phyloP scores from a whole-genome alignment of 2,888 invertebrate genomes.

The Camptogramma bilineatum region DNA sequence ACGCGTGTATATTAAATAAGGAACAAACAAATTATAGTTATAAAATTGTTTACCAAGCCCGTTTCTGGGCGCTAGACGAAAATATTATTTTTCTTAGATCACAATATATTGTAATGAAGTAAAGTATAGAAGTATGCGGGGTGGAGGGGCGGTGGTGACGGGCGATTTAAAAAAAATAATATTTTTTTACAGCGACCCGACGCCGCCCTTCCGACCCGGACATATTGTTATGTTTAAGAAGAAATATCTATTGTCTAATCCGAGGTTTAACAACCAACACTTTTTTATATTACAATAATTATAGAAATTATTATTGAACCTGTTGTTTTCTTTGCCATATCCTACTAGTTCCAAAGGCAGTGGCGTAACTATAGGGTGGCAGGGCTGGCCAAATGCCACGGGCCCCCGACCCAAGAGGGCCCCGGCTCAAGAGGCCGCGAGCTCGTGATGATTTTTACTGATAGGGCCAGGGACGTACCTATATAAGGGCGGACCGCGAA shows the following conservation, averaged over 20 bases:
- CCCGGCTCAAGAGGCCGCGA: no score
- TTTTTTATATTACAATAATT: constrained; percentile 87
- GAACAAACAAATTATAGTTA: constrained; percentile 81
- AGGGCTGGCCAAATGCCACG: no score
- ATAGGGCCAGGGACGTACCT: no score
- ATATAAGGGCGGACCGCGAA: no score
- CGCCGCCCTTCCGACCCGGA: constrained; percentile 41
- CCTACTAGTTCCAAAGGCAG: no score
- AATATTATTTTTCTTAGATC: constrained; percentile 86
- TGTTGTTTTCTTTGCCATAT: constrained; percentile 59
- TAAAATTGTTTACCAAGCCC: constrained; percentile 82
- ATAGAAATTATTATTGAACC: constrained; percentile 86
- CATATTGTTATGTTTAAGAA: constrained; percentile 85
- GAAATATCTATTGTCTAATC: constrained; percentile 86
- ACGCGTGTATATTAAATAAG: constrained; percentile 66
- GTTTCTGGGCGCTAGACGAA: constrained; percentile 78
- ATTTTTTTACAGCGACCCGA: constrained; percentile 76
- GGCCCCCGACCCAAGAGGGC: no score
- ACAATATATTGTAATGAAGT: constrained; percentile 84
- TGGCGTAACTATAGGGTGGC: no score
- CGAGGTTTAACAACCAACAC: constrained; percentile 85
- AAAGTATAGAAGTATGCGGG: constrained; percentile 72
- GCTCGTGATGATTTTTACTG: no score
- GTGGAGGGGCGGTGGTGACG: constrained; percentile 47
- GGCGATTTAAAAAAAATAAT: constrained; percentile 67